Evolutionary conservation across 1,140 invertebrate species (phyloP).

Genomic region (Cepaea nemoralis): DNA sequence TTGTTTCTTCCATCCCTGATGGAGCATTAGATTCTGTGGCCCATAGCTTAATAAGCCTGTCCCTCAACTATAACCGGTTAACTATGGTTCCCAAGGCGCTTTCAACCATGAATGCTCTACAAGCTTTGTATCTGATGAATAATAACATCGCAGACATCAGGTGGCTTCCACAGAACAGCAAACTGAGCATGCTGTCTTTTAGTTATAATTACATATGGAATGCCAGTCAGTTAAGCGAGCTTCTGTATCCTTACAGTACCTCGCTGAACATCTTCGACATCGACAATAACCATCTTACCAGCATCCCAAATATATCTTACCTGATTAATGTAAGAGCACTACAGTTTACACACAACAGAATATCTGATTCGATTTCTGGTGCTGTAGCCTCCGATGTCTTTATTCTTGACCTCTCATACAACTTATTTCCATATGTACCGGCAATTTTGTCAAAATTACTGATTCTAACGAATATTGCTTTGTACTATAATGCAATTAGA

Average conservation of each 20-base stretch:
- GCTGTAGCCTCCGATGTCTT: neutral
- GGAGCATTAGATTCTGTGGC: neutral
- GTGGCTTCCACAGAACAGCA: neutral
- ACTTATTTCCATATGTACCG: neutral
- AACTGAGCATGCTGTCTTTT: neutral
- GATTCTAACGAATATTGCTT: neutral
- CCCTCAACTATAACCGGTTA: neutral
- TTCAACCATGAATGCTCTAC: neutral
- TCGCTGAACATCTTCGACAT: neutral
- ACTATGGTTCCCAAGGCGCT: neutral
- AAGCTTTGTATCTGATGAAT: neutral
- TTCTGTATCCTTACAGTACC: neutral
- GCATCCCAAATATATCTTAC: neutral
- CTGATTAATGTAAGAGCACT: neutral
- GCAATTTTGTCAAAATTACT: neutral
- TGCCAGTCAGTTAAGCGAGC: neutral
- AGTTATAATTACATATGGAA: neutral
- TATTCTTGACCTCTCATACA: neutral
- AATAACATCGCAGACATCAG: neutral
- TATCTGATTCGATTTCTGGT: neutral
- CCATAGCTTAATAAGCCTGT: neutral
- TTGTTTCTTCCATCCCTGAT: neutral
- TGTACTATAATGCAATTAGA: neutral
- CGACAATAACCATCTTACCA: neutral
- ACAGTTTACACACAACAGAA: neutral